Conservation (phyloP, 2,797 vertebrate genomes). For the Trematomus bernacchii region DNA sequence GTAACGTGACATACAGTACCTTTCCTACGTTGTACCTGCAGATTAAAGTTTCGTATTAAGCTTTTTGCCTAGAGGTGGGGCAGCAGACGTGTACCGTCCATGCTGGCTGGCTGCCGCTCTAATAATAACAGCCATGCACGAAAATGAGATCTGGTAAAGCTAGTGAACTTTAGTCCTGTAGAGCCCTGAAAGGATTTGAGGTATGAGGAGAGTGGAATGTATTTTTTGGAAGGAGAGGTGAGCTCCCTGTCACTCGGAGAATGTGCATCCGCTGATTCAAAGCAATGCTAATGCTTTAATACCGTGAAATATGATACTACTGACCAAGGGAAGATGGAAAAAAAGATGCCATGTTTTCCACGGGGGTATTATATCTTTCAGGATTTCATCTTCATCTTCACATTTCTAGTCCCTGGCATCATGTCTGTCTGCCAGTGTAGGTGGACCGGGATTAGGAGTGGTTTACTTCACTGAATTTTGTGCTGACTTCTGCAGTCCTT, state of each 20-base stretch:
- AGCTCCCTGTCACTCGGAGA: conserved; percentile 57
- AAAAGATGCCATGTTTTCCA: conserved; percentile 27
- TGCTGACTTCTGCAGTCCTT: conserved; percentile 56
- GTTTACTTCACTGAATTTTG: conserved; percentile 38
- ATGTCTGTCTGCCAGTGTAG: conserved; percentile 28
- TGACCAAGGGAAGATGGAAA: conserved; percentile 13
- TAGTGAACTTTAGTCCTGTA: conserved; percentile 54
- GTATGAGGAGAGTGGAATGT: conserved; percentile 78
- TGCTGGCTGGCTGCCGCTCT: conserved; percentile 69
- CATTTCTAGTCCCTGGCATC: conserved; percentile 27
- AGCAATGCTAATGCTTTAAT: conserved; percentile 47
- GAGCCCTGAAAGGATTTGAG: conserved; percentile 65
- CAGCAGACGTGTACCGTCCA: conserved; percentile 40
- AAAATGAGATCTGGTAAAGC: conserved; percentile 73
- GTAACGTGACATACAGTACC: conserved; percentile 26
- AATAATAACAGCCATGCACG: conserved; percentile 78
- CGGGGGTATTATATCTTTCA: conserved; percentile 21
- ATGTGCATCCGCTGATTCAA: conserved; percentile 57
- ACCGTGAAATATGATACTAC: conserved; percentile 16
- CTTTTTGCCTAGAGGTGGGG: conserved; percentile 40
- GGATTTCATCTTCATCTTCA: conserved; percentile 32
- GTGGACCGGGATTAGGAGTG: conserved; percentile 47
- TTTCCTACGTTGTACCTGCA: conserved; percentile 21
- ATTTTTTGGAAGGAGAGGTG: conserved; percentile 66
- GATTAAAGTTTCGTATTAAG: conserved; percentile 47